These are phyloP conservation scores for Sebastiscus albofasciatus DNA, from an alignment of 2,797 vertebrate species.

Conservation along the genomic window DNA sequence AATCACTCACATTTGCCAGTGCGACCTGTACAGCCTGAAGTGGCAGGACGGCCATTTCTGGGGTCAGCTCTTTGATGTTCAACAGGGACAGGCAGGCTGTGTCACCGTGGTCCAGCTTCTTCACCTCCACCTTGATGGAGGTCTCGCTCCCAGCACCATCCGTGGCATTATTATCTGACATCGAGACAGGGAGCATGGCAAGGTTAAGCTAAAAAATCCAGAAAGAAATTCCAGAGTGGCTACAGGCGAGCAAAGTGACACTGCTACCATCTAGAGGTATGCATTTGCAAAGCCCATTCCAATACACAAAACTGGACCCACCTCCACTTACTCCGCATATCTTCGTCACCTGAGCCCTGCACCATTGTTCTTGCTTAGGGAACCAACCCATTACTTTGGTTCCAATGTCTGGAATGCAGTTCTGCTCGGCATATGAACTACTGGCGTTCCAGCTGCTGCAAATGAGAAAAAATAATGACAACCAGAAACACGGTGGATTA, in stretches of 20 bases:
- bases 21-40: constrained; percentile 80
- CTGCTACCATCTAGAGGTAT: constrained; percentile 74
- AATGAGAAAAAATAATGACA: constrained; percentile 46
- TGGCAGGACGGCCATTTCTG: constrained; percentile 65
- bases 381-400: constrained; percentile 77
- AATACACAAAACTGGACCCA: constrained; percentile 40
- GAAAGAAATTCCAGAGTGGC: neutral
- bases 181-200: neutral
- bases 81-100: constrained; percentile 66
- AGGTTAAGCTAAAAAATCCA: neutral
- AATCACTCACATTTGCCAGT: constrained; percentile 76
- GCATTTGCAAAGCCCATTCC: constrained; percentile 30
- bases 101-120: constrained; percentile 81
- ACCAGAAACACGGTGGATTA: constrained; percentile 59
- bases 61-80: constrained; percentile 68
- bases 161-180: constrained; percentile 22
- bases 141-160: neutral
- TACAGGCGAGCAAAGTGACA: constrained; percentile 36
- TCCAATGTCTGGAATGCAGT: constrained; percentile 80
- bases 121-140: constrained; percentile 78
- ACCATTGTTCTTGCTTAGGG: constrained; percentile 75
- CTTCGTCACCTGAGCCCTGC: constrained; percentile 78
- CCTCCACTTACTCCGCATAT: constrained; percentile 81
- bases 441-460: constrained; percentile 65
- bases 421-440: constrained; percentile 72